Evolutionary conservation across 2,797 vertebrate genomes (phyloP).

Genomic region (Gephyroberyx darwinii): DNA sequence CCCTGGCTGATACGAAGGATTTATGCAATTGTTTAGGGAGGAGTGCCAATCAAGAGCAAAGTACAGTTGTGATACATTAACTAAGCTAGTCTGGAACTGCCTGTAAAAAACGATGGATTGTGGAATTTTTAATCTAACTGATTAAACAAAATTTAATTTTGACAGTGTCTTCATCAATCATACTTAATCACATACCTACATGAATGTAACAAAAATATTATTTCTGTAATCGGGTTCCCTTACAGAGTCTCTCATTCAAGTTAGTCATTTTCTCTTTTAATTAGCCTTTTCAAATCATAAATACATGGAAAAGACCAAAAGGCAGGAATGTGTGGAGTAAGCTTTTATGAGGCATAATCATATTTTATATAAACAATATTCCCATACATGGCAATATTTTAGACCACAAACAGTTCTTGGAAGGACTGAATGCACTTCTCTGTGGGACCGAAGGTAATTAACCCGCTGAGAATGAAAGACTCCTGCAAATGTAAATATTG

Average conservation of each 20-base stretch:
- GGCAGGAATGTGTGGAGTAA: conserved; percentile 39
- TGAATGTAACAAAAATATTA: conserved; percentile 1
- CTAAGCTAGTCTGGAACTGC: conserved; percentile 14
- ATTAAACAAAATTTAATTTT: neutral
- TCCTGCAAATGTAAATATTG: conserved; percentile 35
- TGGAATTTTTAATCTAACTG: neutral
- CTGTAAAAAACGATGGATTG: conserved; percentile 7
- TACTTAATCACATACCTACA: conserved; percentile 12
- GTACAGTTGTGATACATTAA: neutral
- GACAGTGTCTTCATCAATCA: neutral
- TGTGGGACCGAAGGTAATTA: conserved; percentile 63
- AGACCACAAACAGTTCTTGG: conserved; percentile 67
- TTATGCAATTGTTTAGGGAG: conserved; percentile 27
- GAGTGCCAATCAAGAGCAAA: conserved; percentile 3
- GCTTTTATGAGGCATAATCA: conserved; percentile 61
- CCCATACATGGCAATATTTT: conserved; percentile 58
- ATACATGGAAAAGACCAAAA: conserved; percentile 54
- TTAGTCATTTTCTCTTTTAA: conserved; percentile 58
- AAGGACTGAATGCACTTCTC: conserved; percentile 44
- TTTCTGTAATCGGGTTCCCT: neutral
- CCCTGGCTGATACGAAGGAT: conserved; percentile 43
- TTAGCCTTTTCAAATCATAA: conserved; percentile 70
- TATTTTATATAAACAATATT: conserved; percentile 69
- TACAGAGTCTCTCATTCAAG: too few species aligned
- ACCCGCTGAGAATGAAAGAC: conserved; percentile 38